Base-by-base conservation (phyloP, 2,113 vertebrate genomes). In the Bagarius yarrelli region DNA sequence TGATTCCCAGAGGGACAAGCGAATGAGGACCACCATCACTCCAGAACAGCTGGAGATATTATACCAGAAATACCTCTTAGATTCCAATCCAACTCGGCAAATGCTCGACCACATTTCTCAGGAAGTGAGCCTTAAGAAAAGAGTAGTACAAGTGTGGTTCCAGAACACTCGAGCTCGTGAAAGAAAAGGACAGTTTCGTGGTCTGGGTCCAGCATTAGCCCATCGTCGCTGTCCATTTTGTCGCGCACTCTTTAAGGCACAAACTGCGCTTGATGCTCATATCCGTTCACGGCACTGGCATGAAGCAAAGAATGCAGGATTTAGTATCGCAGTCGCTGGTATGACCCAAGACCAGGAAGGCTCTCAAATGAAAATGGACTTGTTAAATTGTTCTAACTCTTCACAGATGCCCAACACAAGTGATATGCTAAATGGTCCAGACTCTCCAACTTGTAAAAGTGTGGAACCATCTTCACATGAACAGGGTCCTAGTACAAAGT, bases 71-170 rank as follows among this genome's bases (percentile, higher is more conserved):
- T 99, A 99, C 63, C 93, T 98, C 44, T 90, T 99, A 1, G 97
- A 99, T 89, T 99, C 98, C 40, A 99, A 99, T 86, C 97, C 98
- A 23, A 99, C 98, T 11, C 95, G 98, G 83, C 98, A 98, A 87
- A 98, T 98, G 93, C 87, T 99, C 80, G 98, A 99, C 87, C 95
- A 98, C 87, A 99, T 99, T 83, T 97, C 98, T 4, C 96, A 95
- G 4, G 98, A 99, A 88, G 96, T 99, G 81, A 97, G 98, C 84
- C 91, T 99, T 80, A 97, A 98, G 90, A 98, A 98, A 88, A 95
- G 98, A 0, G 98, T 99, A 63, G 97, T 99, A 71, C 98, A 99
- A 86, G 98, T 99, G 27, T 99, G 97, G 98, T 99, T 99, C 93
- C 98, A 99, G 91, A 99, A 99, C 87, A 99, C 97, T 0, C 91